Conservation (phyloP, 2,113 vertebrate genomes). For the Dipodomys merriami region DNA sequence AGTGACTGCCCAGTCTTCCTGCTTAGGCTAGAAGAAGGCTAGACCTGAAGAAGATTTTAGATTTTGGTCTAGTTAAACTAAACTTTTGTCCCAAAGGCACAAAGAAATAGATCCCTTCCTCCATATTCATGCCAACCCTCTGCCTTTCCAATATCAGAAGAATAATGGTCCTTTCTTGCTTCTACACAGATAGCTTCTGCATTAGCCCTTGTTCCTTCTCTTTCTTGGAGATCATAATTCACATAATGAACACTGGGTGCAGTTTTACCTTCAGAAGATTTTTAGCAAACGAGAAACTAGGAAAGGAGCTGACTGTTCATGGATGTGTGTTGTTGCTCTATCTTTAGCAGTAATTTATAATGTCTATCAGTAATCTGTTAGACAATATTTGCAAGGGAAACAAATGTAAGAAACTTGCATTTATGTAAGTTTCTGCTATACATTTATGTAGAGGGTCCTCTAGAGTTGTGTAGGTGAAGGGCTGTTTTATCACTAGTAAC, state of each 20-base stretch:
- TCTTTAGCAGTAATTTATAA: neutral
- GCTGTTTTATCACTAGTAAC: neutral
- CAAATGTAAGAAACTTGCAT: too few relatives aligned
- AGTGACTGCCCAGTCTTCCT: neutral
- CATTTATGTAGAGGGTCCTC: neutral
- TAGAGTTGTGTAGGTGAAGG: neutral
- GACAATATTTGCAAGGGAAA: too few relatives aligned
- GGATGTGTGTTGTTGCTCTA: neutral
- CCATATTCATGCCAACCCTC: neutral
- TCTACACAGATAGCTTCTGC: neutral
- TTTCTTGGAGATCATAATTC: neutral
- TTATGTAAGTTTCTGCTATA: neutral
- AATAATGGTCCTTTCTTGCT: neutral
- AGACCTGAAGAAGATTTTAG: neutral
- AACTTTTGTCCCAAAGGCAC: neutral
- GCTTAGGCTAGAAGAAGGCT: neutral
- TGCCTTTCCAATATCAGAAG: neutral
- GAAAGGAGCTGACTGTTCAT: neutral
- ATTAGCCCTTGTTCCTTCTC: neutral
- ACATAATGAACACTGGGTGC: neutral
- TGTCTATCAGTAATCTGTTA: neutral
- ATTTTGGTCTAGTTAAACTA: neutral
- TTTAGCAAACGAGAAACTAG: neutral
- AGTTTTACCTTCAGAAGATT: conserved; percentile 18
- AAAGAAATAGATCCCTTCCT: neutral